These are phyloP conservation scores for Platycheirus rosarum DNA, from an alignment of 2,888 invertebrate species.

Conservation along the genomic window DNA sequence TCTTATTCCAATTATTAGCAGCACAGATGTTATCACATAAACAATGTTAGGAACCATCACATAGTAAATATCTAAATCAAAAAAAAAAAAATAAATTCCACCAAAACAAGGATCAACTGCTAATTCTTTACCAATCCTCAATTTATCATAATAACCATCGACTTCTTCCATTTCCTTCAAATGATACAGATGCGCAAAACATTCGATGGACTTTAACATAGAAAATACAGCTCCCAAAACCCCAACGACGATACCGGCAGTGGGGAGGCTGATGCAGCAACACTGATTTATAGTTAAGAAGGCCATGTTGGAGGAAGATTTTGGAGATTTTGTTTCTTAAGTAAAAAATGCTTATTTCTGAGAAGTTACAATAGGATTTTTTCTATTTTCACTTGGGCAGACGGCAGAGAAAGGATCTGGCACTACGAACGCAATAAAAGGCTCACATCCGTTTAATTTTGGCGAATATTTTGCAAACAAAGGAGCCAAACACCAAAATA, in stretches of 20 bases:
- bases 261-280: constrained; percentile 23
- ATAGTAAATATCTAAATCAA: constrained; percentile 23
- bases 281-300: constrained; percentile 28
- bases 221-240: constrained; percentile 16
- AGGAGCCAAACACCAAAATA: background rate
- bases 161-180: constrained; percentile 8
- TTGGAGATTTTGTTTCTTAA: constrained; percentile 2
- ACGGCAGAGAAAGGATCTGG: no score
- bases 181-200: constrained; percentile 18
- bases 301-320: constrained; percentile 29
- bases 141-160: constrained; percentile 3
- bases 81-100: background rate
- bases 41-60: constrained; percentile 16
- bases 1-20: constrained; percentile 25
- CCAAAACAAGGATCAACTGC: background rate
- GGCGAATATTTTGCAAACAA: background rate
- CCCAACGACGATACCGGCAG: constrained; percentile 23
- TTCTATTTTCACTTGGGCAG: background rate
- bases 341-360: background rate
- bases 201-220: constrained; percentile 25
- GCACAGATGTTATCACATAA: constrained; percentile 17
- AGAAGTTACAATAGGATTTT: background rate
- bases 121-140: constrained; percentile 3
- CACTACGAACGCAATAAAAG: background rate
- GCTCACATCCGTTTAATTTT: background rate